phyloP scores from a whole-genome alignment of 2,888 invertebrate genomes.

The Rutpela maculata region DNA sequence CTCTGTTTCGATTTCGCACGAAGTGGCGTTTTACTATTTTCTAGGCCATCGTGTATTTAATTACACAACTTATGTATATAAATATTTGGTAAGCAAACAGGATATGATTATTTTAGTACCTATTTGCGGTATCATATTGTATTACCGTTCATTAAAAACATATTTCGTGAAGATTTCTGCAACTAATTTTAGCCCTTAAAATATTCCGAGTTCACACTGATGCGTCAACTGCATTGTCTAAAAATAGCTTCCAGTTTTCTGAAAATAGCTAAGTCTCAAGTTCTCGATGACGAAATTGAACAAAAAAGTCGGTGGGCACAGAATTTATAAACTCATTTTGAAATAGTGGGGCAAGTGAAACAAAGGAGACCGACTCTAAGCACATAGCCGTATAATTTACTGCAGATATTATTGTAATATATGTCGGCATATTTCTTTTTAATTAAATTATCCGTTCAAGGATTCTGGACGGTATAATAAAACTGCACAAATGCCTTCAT shows the following conservation, averaged over 20 bases:
- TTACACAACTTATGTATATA: background rate
- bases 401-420: slow-evolving; percentile 61
- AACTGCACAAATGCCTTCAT: slow-evolving; percentile 56
- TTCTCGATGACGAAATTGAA: background rate
- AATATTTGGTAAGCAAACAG: background rate
- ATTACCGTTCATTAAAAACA: background rate
- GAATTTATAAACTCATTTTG: slow-evolving; percentile 24
- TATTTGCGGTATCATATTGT: background rate
- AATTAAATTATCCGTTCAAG: slow-evolving; percentile 61
- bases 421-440: slow-evolving; percentile 62
- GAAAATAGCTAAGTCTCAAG: slow-evolving; percentile 24
- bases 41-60: too few relatives aligned
- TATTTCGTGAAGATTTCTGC: background rate
- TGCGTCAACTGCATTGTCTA: slow-evolving; percentile 4
- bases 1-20: too few relatives aligned
- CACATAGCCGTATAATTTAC: slow-evolving; percentile 57
- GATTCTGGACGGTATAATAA: slow-evolving; percentile 57
- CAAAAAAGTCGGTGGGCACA: slow-evolving; percentile 6
- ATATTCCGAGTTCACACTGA: background rate
- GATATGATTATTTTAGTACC: background rate
- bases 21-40: too few relatives aligned
- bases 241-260: slow-evolving; percentile 29
- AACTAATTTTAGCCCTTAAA: slow-evolving; percentile 2
- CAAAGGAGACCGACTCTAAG: slow-evolving; percentile 56
- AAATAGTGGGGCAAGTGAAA: slow-evolving; percentile 54